Evolutionary conservation across 2,113 vertebrate genomes (phyloP).

Genomic region (Pteruthius melanotis): DNA sequence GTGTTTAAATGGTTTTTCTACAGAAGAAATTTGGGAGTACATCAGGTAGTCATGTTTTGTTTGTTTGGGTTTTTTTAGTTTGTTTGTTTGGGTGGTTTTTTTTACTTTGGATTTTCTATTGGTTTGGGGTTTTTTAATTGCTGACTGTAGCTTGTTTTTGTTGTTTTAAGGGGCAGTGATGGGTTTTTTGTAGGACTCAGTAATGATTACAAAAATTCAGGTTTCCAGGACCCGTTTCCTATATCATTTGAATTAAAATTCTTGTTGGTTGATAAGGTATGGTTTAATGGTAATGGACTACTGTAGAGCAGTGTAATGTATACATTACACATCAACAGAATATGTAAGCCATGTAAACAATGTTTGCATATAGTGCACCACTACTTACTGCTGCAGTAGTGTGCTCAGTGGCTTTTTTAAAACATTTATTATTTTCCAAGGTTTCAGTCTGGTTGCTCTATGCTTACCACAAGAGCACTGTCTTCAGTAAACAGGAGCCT

Average conservation of each 20-base stretch:
- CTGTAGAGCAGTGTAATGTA: not conserved
- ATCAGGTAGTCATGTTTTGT: not conserved
- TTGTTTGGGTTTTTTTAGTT: not conserved
- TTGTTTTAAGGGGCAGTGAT: not conserved
- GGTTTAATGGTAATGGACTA: not conserved
- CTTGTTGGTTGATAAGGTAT: not conserved
- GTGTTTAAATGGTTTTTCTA: not conserved
- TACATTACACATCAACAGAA: not conserved
- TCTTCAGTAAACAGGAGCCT: not conserved
- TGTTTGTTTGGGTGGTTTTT: fast-evolving
- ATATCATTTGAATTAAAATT: not conserved
- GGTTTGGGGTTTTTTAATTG: fast-evolving
- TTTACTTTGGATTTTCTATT: not conserved
- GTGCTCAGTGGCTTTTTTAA: not conserved
- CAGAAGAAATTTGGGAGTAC: not conserved
- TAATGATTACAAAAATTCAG: not conserved
- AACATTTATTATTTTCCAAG: not conserved
- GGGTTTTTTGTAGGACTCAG: not conserved
- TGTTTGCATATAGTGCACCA: fast-evolving
- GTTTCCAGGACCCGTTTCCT: not conserved
- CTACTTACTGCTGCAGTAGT: not conserved
- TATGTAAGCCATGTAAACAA: not conserved
- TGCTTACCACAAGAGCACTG: fast-evolving
- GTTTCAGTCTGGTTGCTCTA: not conserved
- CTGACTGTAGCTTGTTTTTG: not conserved